Evolutionary conservation across 2,113 vertebrate species (phyloP).

Genomic region (Rissa tridactyla): DNA sequence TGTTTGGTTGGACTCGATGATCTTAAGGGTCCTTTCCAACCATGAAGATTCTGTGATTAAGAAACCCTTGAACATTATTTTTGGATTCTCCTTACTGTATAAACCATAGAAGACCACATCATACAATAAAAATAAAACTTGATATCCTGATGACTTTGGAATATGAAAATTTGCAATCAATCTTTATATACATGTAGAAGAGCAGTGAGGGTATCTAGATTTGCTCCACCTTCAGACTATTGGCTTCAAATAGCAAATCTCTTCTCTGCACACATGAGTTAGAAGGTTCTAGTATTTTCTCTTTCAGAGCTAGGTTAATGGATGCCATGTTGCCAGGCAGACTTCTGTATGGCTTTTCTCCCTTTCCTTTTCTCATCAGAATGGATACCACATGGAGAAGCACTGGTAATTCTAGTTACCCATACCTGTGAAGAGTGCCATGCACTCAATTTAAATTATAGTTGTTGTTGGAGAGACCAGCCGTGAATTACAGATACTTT

Average conservation of each 20-base stretch:
- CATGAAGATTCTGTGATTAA: no score
- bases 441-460: not conserved
- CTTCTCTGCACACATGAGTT: not conserved
- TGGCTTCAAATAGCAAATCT: not conserved
- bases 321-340: not conserved
- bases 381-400: not conserved
- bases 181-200: not conserved
- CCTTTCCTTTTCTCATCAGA: not conserved
- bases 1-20: no score
- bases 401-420: not conserved
- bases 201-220: not conserved
- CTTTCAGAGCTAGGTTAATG: not conserved
- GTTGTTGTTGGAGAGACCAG: not conserved
- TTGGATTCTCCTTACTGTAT: not conserved
- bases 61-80: not conserved
- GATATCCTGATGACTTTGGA: not conserved
- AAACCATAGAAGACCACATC: not conserved
- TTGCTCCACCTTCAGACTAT: not conserved
- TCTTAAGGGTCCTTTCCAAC: no score
- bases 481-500: not conserved
- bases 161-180: not conserved
- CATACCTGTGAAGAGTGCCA: not conserved
- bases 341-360: not conserved
- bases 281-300: not conserved
- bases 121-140: not conserved